A percentile compares a stretch with the other conserved stretches of the same genome.
These are phyloP conservation scores for Micromesistius poutassou DNA, from an alignment of 2,797 vertebrate genomes.

Conservation along the genomic window DNA sequence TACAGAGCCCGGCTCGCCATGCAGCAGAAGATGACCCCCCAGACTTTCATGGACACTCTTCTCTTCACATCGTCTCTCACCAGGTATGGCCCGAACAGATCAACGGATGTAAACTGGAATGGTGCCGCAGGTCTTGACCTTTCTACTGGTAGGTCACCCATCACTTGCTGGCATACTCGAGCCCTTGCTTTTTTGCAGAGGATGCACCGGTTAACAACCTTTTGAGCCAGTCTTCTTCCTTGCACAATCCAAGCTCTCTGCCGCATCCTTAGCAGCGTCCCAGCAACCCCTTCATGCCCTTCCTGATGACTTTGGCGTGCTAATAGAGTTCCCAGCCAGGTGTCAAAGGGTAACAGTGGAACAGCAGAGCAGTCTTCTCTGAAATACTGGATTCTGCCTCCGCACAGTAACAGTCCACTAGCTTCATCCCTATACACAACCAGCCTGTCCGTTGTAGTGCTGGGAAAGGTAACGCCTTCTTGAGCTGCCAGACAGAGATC, in stretches of 20 bases:
- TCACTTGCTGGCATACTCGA: constrained; percentile 15
- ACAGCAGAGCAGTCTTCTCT: constrained; percentile 7
- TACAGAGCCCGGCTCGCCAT: too few species aligned
- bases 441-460: constrained; percentile 1
- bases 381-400: constrained; percentile 19
- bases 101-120: constrained; percentile 11
- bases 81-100: constrained; percentile 13
- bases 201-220: background rate
- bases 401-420: constrained; percentile 14
- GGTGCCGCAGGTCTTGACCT: constrained; percentile 7
- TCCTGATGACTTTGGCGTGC: background rate
- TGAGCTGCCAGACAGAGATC: constrained; percentile 9
- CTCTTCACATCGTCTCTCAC: constrained; percentile 16
- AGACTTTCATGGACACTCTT: constrained; percentile 12
- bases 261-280: constrained; percentile 4
- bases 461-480: background rate
- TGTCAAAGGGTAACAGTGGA: background rate
- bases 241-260: constrained; percentile 21
- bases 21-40: too few species aligned
- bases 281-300: constrained; percentile 14
- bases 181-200: constrained; percentile 14
- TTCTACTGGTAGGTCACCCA: constrained; percentile 17
- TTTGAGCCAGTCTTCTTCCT: constrained; percentile 18
- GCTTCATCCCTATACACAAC: constrained; percentile 5
- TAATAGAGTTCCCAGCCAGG: background rate